Conservation (phyloP, 2,113 vertebrate species). For the Sylvietta virens region DNA sequence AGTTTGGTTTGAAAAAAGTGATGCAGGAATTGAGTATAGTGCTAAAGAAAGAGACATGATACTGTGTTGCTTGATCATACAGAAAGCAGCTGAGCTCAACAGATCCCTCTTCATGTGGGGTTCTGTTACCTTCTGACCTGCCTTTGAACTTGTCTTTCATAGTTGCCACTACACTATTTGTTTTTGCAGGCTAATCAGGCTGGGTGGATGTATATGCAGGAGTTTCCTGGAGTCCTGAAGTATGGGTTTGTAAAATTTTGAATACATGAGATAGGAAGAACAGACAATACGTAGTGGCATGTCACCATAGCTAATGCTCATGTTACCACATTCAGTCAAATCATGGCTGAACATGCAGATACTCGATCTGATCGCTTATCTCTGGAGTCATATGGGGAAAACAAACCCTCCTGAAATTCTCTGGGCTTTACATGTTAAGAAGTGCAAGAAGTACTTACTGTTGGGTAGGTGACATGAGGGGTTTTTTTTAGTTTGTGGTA, state of each 20-base stretch:
- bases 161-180: not conserved
- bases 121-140: slow-evolving; percentile 24
- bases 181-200: not conserved
- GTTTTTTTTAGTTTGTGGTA: not conserved
- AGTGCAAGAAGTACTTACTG: not conserved
- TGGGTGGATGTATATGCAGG: not conserved
- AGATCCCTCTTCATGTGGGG: not conserved
- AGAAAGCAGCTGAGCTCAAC: not conserved
- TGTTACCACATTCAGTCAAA: not conserved
- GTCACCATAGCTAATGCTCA: not conserved
- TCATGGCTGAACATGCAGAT: not conserved
- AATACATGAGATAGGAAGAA: not conserved
- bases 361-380: not conserved
- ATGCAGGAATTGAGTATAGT: not conserved
- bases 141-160: slow-evolving; percentile 19
- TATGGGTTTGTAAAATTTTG: slow-evolving; percentile 28
- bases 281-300: not conserved
- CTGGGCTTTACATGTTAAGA: not conserved
- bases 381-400: not conserved
- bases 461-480: not conserved
- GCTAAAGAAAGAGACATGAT: not conserved
- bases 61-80: not conserved
- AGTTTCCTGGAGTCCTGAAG: slow-evolving; percentile 12
- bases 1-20: not conserved
- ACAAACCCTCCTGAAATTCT: not conserved